A percentile compares a stretch with the other conserved stretches of the same genome.
Conservation (phyloP, 2,888 invertebrate species). For the Acholoe squamosa region DNA sequence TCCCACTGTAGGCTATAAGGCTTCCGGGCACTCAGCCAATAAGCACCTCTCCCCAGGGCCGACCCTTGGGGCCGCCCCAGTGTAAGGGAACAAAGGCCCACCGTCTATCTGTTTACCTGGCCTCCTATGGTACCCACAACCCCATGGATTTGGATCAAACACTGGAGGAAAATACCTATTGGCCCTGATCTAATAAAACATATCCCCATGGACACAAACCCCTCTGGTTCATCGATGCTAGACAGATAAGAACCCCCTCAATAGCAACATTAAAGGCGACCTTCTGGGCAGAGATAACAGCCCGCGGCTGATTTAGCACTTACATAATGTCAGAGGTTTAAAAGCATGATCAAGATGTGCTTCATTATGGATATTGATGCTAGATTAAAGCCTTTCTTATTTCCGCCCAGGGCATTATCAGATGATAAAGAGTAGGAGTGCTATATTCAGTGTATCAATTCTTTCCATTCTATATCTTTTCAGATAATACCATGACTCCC, state of each 20-base stretch:
- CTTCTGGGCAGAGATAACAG: background rate
- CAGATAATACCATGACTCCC: background rate
- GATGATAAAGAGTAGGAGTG: no score
- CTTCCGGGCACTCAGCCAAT: background rate
- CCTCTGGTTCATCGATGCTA: background rate
- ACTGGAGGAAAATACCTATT: background rate
- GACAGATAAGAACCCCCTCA: background rate
- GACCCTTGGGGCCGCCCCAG: background rate
- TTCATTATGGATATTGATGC: no score
- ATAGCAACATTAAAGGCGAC: background rate
- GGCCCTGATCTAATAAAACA: background rate
- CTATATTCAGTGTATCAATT: background rate
- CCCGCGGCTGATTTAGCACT: background rate
- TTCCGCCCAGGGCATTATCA: no score
- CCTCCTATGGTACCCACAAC: background rate
- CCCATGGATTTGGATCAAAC: background rate
- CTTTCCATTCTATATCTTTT: background rate
- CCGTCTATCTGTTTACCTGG: conserved; percentile 6
- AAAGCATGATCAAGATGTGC: no score
- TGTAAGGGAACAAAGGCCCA: background rate
- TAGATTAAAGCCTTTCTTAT: no score
- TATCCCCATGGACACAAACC: background rate
- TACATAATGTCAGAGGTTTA: no score
- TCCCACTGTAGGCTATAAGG: background rate
- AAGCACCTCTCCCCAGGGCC: background rate